Percentiles rank a stretch among this genome's conserved stretches.
Conservation (phyloP, 2,113 vertebrate species). For the Neogale vison region DNA sequence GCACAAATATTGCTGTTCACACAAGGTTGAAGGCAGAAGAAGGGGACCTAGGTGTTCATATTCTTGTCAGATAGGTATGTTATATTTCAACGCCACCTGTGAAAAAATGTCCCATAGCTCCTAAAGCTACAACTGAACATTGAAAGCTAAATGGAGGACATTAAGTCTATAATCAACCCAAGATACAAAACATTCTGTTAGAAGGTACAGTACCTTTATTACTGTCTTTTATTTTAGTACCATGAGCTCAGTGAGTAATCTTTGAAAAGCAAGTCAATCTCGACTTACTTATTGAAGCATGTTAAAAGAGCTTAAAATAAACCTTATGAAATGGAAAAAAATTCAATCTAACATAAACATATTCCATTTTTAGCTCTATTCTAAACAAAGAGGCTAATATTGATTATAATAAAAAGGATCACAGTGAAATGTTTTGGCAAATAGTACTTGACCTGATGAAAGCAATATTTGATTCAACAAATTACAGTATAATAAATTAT, state of each 20-base stretch:
- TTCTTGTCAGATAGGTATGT: neutral
- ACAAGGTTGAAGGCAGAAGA: neutral
- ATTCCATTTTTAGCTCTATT: neutral
- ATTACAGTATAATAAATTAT: neutral
- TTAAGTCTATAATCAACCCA: neutral
- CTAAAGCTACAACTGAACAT: neutral
- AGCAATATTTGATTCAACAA: neutral
- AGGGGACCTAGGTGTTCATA: neutral
- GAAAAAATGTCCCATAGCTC: neutral
- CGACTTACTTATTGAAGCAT: neutral
- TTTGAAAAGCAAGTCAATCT: neutral
- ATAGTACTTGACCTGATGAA: neutral
- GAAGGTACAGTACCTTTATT: neutral
- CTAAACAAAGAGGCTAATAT: slow-evolving; percentile 5
- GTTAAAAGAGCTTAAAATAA: neutral
- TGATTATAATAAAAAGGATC: neutral
- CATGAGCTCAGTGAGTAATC: neutral
- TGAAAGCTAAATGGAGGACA: neutral
- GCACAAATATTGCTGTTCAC: neutral
- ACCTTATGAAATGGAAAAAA: slow-evolving; percentile 12
- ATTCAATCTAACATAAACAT: neutral
- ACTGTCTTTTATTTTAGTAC: neutral
- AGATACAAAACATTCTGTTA: neutral
- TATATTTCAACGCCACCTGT: neutral
- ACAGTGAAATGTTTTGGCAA: neutral